Conservation (phyloP, 2,113 vertebrate species). For the Brachyhypopomus gauderio region DNA sequence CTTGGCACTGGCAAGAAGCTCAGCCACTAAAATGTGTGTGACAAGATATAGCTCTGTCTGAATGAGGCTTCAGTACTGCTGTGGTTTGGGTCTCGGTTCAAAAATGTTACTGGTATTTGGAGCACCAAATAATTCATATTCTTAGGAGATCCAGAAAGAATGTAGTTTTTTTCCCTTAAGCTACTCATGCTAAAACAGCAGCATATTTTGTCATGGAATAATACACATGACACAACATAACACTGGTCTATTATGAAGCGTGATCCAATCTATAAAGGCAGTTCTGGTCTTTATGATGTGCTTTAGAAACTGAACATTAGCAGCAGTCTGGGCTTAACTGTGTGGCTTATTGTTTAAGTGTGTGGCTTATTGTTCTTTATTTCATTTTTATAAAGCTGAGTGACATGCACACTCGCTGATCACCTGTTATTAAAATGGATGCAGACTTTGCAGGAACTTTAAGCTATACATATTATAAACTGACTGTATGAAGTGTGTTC, state of each 20-base stretch:
- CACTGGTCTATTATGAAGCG: neutral
- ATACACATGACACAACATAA: constrained; percentile 48
- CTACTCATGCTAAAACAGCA: constrained; percentile 38
- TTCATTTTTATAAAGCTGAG: constrained; percentile 28
- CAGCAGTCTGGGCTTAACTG: neutral
- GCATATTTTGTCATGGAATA: constrained; percentile 50
- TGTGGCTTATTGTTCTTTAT: constrained; percentile 35
- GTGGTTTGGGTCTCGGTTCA: constrained; percentile 48
- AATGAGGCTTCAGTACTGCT: constrained; percentile 55
- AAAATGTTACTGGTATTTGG: constrained; percentile 55
- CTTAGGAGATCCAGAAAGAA: constrained; percentile 54
- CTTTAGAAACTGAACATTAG: constrained; percentile 40
- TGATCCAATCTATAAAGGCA: constrained; percentile 40
- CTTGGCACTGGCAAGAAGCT: constrained; percentile 69
- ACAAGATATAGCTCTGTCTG: constrained; percentile 62
- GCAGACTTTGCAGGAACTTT: constrained; percentile 23
- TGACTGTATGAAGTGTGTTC: neutral
- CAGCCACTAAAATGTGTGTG: constrained; percentile 66
- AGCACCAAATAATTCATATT: constrained; percentile 51
- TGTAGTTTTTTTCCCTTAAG: neutral
- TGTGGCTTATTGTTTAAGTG: constrained; percentile 28
- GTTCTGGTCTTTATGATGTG: constrained; percentile 31
- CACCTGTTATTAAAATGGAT: constrained; percentile 34
- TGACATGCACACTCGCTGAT: constrained; percentile 36
- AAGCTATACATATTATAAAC: too few relatives aligned